Conservation (phyloP, 2,113 vertebrate genomes). For the Aegotheles bennettii region DNA sequence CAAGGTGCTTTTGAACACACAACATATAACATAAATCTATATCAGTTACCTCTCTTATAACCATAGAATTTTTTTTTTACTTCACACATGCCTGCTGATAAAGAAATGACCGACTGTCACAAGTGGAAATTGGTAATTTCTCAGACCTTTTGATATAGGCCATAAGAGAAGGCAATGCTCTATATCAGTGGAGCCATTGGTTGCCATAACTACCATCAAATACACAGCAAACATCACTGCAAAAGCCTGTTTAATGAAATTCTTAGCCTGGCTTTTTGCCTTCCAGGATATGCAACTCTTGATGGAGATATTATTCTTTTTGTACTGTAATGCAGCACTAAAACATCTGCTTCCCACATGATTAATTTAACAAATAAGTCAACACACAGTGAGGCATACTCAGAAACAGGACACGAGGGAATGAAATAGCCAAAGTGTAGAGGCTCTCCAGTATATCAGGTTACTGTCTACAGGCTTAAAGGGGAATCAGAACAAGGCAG, state of each 20-base stretch:
- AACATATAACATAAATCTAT: background rate
- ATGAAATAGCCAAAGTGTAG: background rate
- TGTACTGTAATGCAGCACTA: background rate
- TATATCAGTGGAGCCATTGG: background rate
- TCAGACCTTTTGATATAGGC: background rate
- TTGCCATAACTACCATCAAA: background rate
- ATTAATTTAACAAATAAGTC: slow-evolving; percentile 53
- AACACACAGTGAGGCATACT: background rate
- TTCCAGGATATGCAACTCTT: background rate
- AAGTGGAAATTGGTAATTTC: background rate
- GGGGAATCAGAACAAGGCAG: background rate
- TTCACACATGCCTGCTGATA: background rate
- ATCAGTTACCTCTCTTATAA: background rate
- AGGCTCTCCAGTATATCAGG: background rate
- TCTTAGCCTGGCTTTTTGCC: background rate
- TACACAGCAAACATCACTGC: background rate
- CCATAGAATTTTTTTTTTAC: background rate
- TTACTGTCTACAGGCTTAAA: background rate
- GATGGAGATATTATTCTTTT: background rate
- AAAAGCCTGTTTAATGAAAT: background rate
- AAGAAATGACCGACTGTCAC: background rate
- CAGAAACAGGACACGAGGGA: slow-evolving; percentile 2
- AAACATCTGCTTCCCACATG: slow-evolving; percentile 47
- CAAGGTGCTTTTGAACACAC: background rate
- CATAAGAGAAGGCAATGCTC: background rate